Conservation (phyloP, 2,797 vertebrate genomes). For the Orientallactaga sibirica region DNA sequence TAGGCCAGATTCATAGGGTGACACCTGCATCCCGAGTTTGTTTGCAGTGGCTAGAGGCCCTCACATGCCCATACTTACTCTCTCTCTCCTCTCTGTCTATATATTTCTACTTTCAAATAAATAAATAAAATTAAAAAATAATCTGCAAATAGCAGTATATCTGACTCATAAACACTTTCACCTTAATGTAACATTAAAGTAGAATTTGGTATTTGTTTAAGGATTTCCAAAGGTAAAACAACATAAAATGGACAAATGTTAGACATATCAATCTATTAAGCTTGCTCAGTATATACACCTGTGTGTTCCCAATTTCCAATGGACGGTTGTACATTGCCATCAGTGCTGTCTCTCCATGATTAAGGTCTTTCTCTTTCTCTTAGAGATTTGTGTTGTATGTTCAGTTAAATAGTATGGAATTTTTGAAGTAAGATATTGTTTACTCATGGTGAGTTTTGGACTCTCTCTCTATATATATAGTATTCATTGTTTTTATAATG, state of each 20-base stretch:
- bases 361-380: neutral
- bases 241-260: neutral
- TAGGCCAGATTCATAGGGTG: too few relatives aligned
- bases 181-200: neutral
- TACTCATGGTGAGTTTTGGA: neutral
- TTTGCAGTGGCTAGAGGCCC: too few relatives aligned
- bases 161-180: neutral
- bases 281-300: neutral
- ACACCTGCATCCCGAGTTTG: too few relatives aligned
- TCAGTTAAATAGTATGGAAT: neutral
- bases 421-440: neutral
- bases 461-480: neutral
- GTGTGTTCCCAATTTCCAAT: neutral
- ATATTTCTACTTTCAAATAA: too few relatives aligned
- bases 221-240: neutral
- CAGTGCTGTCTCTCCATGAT: neutral
- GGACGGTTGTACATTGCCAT: neutral
- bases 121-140: slow-evolving; percentile 17
- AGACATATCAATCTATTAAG: neutral
- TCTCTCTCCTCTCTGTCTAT: too few relatives aligned
- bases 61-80: too few relatives aligned
- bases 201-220: neutral
- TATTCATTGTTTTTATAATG: too few relatives aligned
- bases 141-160: neutral
- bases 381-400: neutral